phyloP scores from a whole-genome alignment of 64 coral and sea anemone genomes.

The Montipora foliosa region DNA sequence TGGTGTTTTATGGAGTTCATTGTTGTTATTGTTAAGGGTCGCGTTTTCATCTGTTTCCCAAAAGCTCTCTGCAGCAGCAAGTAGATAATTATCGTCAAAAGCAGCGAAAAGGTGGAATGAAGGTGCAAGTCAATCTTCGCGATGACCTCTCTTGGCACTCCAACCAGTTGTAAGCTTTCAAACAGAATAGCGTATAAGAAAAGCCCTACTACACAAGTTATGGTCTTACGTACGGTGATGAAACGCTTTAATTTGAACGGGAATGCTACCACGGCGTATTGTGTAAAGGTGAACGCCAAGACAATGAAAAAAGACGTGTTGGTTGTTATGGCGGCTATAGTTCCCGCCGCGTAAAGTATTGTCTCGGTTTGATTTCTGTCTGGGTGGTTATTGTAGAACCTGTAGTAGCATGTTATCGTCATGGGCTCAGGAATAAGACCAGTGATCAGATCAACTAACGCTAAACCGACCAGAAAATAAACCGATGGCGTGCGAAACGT shows the following conservation, averaged over 20 bases:
- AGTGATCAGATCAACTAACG: conserved; percentile 61
- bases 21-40: background rate
- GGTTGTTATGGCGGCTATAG: background rate
- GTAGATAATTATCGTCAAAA: conserved; percentile 62
- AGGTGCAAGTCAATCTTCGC: conserved; percentile 64
- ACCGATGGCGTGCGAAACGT: conserved; percentile 72
- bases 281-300: conserved; percentile 77
- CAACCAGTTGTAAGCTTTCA: conserved; percentile 22
- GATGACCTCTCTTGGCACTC: conserved; percentile 30
- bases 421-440: conserved; percentile 70
- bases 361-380: no score
- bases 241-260: conserved; percentile 64
- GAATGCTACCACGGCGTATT: conserved; percentile 73
- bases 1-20: background rate
- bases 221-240: conserved; percentile 31
- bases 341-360: background rate
- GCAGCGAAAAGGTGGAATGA: conserved; percentile 68
- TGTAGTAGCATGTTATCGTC: conserved; percentile 60
- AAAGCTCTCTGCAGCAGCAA: conserved; percentile 67
- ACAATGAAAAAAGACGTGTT: conserved; percentile 77
- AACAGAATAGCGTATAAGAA: conserved; percentile 60
- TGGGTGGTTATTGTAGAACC: conserved; percentile 25
- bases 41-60: conserved; percentile 41
- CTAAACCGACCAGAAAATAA: conserved; percentile 70
- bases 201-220: conserved; percentile 35